Conservation (phyloP, 2,888 invertebrate genomes). For the Choreutis nemorana region DNA sequence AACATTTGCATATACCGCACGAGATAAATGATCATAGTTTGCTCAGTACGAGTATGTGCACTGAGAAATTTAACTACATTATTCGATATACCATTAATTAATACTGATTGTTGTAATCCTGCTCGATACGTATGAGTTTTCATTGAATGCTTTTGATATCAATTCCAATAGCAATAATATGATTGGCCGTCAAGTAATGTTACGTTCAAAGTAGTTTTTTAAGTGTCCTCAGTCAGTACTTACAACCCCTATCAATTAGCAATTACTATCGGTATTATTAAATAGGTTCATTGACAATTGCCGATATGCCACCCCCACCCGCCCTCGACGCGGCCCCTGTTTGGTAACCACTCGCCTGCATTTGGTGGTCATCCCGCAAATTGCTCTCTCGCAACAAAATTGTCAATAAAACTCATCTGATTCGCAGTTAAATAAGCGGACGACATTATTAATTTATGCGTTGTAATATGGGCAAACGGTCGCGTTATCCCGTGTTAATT, state of each 20-base stretch:
- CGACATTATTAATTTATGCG: constrained; percentile 66
- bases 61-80: constrained; percentile 7
- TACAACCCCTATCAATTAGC: constrained; percentile 16
- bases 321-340: constrained; percentile 34
- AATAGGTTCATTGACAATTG: constrained; percentile 39
- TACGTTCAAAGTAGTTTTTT: too few relatives aligned
- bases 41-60: constrained; percentile 10
- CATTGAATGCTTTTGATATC: too few relatives aligned
- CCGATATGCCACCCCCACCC: constrained; percentile 15
- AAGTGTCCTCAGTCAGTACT: too few relatives aligned
- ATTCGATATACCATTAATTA: too few relatives aligned
- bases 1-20: constrained; percentile 46
- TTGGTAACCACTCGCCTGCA: constrained; percentile 59
- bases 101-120: too few relatives aligned
- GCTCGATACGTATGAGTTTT: too few relatives aligned
- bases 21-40: constrained; percentile 20
- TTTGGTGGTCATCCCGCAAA: constrained; percentile 60
- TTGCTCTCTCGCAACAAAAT: constrained; percentile 65
- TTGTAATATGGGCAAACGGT: constrained; percentile 64
- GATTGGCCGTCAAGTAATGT: too few relatives aligned
- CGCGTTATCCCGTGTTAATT: constrained; percentile 62
- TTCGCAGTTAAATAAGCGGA: constrained; percentile 66
- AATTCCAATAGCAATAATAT: too few relatives aligned
- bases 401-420: constrained; percentile 67
- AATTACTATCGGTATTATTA: constrained; percentile 31